These are phyloP conservation scores for Argyresthia goedartella DNA, from an alignment of 2,888 invertebrate species.

Conservation along the genomic window DNA sequence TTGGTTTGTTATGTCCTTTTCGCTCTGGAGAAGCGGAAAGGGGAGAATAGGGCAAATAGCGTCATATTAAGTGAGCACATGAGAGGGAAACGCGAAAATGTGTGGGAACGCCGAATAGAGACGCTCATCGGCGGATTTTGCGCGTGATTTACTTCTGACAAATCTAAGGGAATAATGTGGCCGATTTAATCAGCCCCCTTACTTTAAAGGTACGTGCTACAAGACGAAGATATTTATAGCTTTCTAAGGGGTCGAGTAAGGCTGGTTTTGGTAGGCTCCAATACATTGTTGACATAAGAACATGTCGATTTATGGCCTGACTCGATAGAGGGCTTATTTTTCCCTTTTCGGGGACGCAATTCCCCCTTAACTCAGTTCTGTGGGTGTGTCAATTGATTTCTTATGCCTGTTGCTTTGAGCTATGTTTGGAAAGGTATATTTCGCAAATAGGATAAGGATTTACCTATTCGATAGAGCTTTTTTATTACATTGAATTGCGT, in stretches of 20 bases:
- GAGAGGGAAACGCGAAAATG: conserved; percentile 68
- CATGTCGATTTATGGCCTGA: conserved; percentile 60
- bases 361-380: conserved; percentile 33
- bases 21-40: conserved; percentile 21
- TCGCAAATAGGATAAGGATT: background rate
- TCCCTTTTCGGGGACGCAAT: conserved; percentile 55
- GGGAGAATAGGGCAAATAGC: conserved; percentile 65
- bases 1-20: conserved; percentile 15
- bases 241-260: too few species aligned
- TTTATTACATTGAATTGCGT: too few species aligned
- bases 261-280: conserved; percentile 36
- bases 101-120: conserved; percentile 71
- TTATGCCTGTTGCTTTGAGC: conserved; percentile 1
- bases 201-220: conserved; percentile 9
- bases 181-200: conserved; percentile 30
- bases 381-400: conserved; percentile 24
- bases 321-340: conserved; percentile 53
- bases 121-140: conserved; percentile 68
- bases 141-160: conserved; percentile 65
- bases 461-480: background rate
- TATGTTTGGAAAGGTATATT: background rate
- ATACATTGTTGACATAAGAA: conserved; percentile 61
- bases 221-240: background rate
- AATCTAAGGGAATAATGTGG: conserved; percentile 53
- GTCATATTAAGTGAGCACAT: conserved; percentile 70